A percentile compares a stretch with the other conserved stretches of the same genome.
These are phyloP conservation scores for Gorsachius goisagi DNA, from an alignment of 2,113 vertebrate species.

Conservation along the genomic window DNA sequence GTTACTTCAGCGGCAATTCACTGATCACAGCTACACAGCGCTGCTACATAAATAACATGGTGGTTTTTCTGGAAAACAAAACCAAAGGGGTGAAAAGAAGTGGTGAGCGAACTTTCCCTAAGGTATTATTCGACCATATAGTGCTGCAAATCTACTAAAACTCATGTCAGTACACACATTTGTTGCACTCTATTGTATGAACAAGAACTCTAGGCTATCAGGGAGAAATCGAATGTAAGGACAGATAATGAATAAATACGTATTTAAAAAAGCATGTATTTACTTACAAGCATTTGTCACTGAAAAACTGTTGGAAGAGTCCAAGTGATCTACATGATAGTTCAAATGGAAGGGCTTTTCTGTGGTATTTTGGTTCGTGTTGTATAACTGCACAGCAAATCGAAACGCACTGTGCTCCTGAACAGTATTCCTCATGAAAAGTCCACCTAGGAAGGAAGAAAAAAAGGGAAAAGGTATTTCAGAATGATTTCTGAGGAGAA, in stretches of 20 bases:
- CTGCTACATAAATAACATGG: background rate
- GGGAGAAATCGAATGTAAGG: background rate
- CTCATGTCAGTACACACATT: background rate
- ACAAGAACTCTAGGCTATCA: background rate
- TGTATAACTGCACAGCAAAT: slow-evolving; percentile 99
- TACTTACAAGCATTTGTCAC: slow-evolving; percentile 99
- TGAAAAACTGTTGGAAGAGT: slow-evolving; percentile 99
- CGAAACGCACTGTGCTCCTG: slow-evolving; percentile 99
- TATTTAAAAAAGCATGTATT: slow-evolving; percentile 3
- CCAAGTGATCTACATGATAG: slow-evolving; percentile 98
- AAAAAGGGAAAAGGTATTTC: background rate
- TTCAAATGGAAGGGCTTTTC: slow-evolving; percentile 99
- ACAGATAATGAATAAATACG: background rate
- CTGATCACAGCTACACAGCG: background rate
- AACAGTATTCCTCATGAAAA: slow-evolving; percentile 98
- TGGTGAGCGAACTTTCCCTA: slow-evolving; percentile 46
- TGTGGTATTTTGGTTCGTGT: slow-evolving; percentile 98
- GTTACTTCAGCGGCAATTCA: slow-evolving; percentile 2
- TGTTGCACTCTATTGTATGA: background rate
- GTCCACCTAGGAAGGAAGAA: slow-evolving; percentile 84
- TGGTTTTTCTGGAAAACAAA: background rate
- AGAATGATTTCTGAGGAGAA: background rate
- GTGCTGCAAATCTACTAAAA: background rate
- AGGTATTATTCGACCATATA: background rate
- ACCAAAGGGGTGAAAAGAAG: background rate